Evolutionary conservation across 2,113 vertebrate species (phyloP).

Genomic region (Malurus elegans): DNA sequence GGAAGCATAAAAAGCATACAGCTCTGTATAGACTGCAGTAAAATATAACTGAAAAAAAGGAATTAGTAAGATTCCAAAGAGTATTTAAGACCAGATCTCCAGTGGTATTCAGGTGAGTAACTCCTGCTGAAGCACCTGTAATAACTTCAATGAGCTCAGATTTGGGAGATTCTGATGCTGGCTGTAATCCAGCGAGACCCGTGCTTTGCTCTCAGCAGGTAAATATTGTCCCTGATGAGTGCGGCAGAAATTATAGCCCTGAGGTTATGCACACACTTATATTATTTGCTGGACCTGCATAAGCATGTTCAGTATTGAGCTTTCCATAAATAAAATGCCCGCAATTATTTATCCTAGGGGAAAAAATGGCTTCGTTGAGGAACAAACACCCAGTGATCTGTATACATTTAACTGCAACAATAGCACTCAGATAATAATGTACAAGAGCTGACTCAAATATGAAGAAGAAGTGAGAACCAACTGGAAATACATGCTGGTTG

Average conservation of each 20-base stretch:
- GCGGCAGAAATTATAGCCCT: background rate
- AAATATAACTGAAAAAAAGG: background rate
- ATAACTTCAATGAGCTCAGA: background rate
- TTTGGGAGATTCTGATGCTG: background rate
- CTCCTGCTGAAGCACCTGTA: background rate
- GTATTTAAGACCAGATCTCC: background rate
- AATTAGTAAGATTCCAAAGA: background rate
- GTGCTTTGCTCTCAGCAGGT: background rate
- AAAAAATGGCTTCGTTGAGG: background rate
- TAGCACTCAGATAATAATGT: background rate
- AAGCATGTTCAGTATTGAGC: background rate
- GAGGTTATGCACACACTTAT: background rate
- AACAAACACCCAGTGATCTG: background rate
- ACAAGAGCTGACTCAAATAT: background rate
- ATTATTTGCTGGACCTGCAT: background rate
- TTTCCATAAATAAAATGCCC: constrained; percentile 21
- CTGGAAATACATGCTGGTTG: constrained; percentile 1
- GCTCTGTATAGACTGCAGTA: background rate
- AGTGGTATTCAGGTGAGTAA: background rate
- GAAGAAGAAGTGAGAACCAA: background rate
- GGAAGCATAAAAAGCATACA: background rate
- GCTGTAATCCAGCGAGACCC: background rate
- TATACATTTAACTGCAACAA: background rate
- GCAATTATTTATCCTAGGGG: background rate
- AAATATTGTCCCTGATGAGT: background rate